Evolutionary conservation across 1,140 invertebrate genomes (phyloP).

Genomic region (Lordiphosa stackelbergi): DNA sequence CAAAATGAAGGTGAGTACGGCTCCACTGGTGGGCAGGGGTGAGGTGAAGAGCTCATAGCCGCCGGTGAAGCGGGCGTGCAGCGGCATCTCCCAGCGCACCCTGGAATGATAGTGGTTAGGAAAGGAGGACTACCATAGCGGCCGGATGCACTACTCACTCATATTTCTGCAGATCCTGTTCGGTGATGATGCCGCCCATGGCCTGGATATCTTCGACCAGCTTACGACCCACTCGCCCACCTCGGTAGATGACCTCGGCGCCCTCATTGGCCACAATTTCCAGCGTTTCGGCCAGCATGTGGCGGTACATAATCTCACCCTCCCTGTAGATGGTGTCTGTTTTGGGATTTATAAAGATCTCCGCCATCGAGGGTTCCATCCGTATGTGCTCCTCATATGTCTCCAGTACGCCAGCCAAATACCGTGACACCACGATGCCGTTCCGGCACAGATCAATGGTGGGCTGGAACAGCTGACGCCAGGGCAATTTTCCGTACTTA

Average conservation of each 20-base stretch:
- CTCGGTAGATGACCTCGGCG: conserved; percentile 82
- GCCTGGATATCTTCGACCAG: conserved; percentile 85
- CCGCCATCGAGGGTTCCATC: conserved; percentile 81
- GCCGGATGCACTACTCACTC: conserved; percentile 43
- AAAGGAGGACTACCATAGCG: conserved; percentile 17
- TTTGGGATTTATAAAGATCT: conserved; percentile 83
- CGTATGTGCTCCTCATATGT: conserved; percentile 80
- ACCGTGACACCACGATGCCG: conserved; percentile 85
- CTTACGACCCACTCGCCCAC: conserved; percentile 81
- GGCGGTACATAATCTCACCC: conserved; percentile 85
- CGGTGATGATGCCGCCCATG: conserved; percentile 87
- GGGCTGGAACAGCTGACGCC: conserved; percentile 88
- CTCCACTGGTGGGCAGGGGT: conserved; percentile 90
- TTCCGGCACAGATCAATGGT: conserved; percentile 85
- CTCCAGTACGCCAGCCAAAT: conserved; percentile 83
- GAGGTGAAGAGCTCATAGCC: conserved; percentile 84
- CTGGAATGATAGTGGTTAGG: conserved; percentile 16
- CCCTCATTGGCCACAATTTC: conserved; percentile 84
- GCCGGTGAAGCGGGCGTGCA: conserved; percentile 79
- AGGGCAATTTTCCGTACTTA: conserved; percentile 86
- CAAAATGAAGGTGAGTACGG: conserved; percentile 88
- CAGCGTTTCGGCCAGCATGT: conserved; percentile 85
- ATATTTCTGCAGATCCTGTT: conserved; percentile 85
- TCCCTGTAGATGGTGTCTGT: conserved; percentile 82
- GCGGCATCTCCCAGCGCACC: conserved; percentile 81